phyloP scores from a whole-genome alignment of 2,888 invertebrate species.

The Agonopterix subpropinquella region DNA sequence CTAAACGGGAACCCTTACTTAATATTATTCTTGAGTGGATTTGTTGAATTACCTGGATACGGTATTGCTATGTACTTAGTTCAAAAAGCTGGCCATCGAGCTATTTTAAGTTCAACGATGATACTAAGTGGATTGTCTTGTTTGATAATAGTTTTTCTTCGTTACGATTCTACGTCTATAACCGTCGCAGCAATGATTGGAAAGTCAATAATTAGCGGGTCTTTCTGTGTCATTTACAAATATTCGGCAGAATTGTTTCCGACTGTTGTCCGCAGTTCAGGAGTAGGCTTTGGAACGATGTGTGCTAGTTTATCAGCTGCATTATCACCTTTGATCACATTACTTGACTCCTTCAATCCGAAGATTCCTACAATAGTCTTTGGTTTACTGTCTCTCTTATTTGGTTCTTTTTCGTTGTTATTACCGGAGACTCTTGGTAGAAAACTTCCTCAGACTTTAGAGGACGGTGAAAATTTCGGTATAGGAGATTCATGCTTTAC shows the following conservation, averaged over 20 bases:
- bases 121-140: constrained; percentile 86
- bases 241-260: constrained; percentile 92
- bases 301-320: constrained; percentile 89
- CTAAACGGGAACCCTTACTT: constrained; percentile 88
- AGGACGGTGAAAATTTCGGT: constrained; percentile 90
- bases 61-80: constrained; percentile 82
- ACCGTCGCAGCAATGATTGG: constrained; percentile 84
- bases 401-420: constrained; percentile 83
- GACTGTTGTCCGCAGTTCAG: constrained; percentile 89
- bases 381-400: constrained; percentile 82
- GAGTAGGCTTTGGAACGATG: constrained; percentile 89
- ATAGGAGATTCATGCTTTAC: constrained; percentile 88
- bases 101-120: constrained; percentile 86
- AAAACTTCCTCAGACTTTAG: constrained; percentile 87
- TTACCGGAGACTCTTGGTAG: constrained; percentile 88
- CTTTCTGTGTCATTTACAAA: constrained; percentile 90
- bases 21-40: constrained; percentile 84
- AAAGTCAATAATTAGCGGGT: constrained; percentile 88
- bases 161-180: constrained; percentile 76
- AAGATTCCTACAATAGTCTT: constrained; percentile 86
- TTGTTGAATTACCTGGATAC: constrained; percentile 89
- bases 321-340: constrained; percentile 84
- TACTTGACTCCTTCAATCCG: constrained; percentile 86
- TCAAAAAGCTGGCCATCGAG: constrained; percentile 84
- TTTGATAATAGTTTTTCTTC: constrained; percentile 81